phyloP scores from a whole-genome alignment of 2,113 vertebrate species.

The Bothrops jararaca region DNA sequence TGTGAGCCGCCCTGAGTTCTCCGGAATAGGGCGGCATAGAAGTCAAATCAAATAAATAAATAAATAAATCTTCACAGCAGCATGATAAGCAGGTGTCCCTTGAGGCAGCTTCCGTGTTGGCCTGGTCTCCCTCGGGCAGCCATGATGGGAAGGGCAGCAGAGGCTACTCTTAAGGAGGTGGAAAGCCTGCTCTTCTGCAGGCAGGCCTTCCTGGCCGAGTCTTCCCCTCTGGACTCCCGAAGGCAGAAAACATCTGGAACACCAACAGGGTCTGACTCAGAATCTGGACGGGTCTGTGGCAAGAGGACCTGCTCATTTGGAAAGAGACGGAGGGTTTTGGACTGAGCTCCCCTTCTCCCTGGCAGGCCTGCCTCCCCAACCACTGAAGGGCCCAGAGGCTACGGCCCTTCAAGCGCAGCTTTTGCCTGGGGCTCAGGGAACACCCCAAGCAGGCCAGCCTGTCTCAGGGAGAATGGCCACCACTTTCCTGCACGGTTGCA shows the following conservation, averaged over 20 bases:
- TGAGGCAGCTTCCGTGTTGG: neutral
- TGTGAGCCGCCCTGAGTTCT: no score
- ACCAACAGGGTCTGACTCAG: neutral
- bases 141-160: accelerated
- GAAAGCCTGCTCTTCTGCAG: neutral
- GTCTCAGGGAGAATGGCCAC: neutral
- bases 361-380: neutral
- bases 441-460: neutral
- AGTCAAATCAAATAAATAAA: no score
- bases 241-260: neutral
- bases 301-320: neutral
- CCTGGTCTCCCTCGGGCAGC: neutral
- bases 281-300: neutral
- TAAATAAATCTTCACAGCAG: neutral
- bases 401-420: neutral
- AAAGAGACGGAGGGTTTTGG: neutral
- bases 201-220: neutral
- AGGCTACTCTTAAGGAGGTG: neutral
- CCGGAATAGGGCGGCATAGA: no score
- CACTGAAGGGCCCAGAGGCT: no score
- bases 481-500: neutral
- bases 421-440: neutral
- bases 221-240: neutral
- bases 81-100: neutral
- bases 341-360: no score